Evolutionary conservation across 2,888 invertebrate genomes (phyloP), one percentile per base, ranked within the genome.

Genomic region (Hybos culiciformis): DNA sequence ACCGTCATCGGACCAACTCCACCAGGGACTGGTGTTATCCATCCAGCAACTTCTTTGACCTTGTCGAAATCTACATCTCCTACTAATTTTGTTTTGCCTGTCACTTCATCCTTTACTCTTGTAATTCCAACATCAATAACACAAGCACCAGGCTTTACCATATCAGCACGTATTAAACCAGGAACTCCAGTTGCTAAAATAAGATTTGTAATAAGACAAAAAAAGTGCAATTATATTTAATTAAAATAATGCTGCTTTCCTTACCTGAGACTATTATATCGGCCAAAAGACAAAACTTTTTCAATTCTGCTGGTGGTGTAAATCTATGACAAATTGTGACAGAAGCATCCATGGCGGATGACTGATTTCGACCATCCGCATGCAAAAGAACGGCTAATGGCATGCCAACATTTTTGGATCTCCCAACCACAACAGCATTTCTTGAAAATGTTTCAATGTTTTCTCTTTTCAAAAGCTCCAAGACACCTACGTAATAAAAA

Each of bases 1-100:
- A 92, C 91, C 1, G 93, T 93, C 83, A 92, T 86, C 1, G 92
- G 92, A 0, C 92, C 92, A 5, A 88, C 92, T 3, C 93, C 93
- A 3, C 92, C 77, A 2, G 92, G 92, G 0, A 92, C 93, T 1
- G 92, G 91, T 0, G 91, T 90, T 38, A 93, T 79, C 41, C 80
- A 73, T 11, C 86, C 84, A 8, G 91, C 92, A 19, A 87, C 72
- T 64, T 86, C 36, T 36, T 36, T 36, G 6, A 29, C 29, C 81
- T 80, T 80, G 50, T 87, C 82, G 68, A 79, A 92, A 61, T 91
- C 86, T 4, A 90, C 88, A 67, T 93, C 92, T 3, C 92, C 92
- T 6, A 90, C 84, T 7, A 92, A 66, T 61, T 75, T 80, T 0
- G 72, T 71, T 56, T 80, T 80, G 3, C 84, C 84, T 8, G 72